Evolutionary conservation across 2,888 invertebrate genomes (phyloP).

Genomic region (Trichogramma dendrolimi): DNA sequence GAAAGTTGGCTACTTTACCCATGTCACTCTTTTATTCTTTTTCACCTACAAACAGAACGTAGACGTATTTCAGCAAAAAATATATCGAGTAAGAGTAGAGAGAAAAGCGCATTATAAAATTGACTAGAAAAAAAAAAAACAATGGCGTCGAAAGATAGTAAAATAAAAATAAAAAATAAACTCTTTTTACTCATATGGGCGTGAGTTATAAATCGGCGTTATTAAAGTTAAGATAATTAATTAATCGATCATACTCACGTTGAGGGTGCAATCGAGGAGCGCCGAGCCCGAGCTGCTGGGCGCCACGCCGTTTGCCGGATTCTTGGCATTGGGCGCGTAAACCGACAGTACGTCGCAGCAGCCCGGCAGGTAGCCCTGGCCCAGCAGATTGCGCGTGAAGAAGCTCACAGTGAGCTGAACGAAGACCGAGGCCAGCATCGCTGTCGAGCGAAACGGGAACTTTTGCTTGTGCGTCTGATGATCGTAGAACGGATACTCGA

Average conservation of each 20-base stretch:
- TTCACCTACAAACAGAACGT: too few relatives aligned
- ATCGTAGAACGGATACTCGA: slow-evolving; percentile 58
- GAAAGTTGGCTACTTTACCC: too few relatives aligned
- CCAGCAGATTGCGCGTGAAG: slow-evolving; percentile 47
- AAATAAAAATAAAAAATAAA: too few relatives aligned
- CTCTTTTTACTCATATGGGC: too few relatives aligned
- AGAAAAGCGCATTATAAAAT: too few relatives aligned
- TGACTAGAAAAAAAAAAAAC: too few relatives aligned
- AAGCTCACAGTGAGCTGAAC: slow-evolving; percentile 56
- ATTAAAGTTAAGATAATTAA: neutral
- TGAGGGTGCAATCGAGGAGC: slow-evolving; percentile 46
- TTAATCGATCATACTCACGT: slow-evolving; percentile 34
- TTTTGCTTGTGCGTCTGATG: slow-evolving; percentile 54
- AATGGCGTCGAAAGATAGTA: too few relatives aligned
- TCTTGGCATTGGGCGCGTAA: slow-evolving; percentile 46
- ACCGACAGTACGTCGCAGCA: slow-evolving; percentile 48
- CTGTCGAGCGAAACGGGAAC: slow-evolving; percentile 65
- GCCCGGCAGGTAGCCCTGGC: slow-evolving; percentile 45
- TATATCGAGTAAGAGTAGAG: too few relatives aligned
- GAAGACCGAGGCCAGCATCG: slow-evolving; percentile 60
- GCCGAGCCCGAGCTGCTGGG: slow-evolving; percentile 49
- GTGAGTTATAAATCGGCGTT: neutral
- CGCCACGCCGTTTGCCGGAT: slow-evolving; percentile 42
- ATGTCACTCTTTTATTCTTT: too few relatives aligned
- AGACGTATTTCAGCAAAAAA: too few relatives aligned